These are phyloP conservation scores for Enteromius afrohamiltoni DNA, from an alignment of 2,797 vertebrate species.

Conservation along the genomic window DNA sequence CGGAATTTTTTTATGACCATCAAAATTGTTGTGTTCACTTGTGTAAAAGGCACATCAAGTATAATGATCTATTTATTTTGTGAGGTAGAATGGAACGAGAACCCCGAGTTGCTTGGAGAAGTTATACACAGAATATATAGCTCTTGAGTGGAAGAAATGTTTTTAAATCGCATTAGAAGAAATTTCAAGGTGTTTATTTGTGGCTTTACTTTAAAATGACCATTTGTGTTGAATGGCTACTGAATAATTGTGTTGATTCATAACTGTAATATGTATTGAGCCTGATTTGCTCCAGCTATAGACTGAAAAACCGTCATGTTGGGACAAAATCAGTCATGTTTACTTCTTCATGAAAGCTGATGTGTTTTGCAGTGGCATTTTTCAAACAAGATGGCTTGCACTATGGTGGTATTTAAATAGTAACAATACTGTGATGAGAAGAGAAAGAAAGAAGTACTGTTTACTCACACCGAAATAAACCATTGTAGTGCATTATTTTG, in stretches of 20 bases:
- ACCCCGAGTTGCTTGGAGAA: not conserved
- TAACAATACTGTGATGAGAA: not conserved
- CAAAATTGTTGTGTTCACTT: not conserved
- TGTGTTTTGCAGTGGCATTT: not conserved
- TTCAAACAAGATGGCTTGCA: not conserved
- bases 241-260: not conserved
- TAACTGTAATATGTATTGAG: not conserved
- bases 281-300: not conserved
- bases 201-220: not conserved
- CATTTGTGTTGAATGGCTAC: not conserved
- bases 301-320: not conserved
- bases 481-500: not conserved
- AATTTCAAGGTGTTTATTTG: not conserved
- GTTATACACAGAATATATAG: not conserved
- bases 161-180: not conserved
- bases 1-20: not conserved
- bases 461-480: conserved; percentile 1
- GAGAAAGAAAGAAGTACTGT: conserved; percentile 42
- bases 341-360: not conserved
- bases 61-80: not conserved
- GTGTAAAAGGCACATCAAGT: not conserved
- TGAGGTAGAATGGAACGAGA: not conserved
- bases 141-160: not conserved
- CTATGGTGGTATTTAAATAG: not conserved
- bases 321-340: not conserved